Percentiles rank a stretch among this genome's conserved stretches.
Evolutionary conservation across 2,888 invertebrate genomes (phyloP).

Genomic region (Bellardia bayeri): DNA sequence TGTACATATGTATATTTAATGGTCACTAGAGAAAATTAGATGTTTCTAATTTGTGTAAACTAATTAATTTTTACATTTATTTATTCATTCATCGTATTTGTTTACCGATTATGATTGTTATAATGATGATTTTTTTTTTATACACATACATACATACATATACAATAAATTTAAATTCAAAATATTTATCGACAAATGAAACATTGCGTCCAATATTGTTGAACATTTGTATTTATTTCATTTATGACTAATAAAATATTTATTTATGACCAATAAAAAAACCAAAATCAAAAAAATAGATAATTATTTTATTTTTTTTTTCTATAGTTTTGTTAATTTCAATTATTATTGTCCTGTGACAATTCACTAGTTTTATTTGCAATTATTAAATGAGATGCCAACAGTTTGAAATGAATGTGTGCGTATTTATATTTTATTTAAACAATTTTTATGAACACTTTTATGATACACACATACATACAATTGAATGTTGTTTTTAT

Average conservation of each 20-base stretch:
- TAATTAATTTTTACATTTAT: not conserved
- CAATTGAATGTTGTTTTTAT: no score
- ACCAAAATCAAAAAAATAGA: no score
- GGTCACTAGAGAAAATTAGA: no score
- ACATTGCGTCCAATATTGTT: not conserved
- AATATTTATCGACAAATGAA: not conserved
- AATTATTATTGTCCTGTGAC: not conserved
- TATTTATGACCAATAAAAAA: not conserved
- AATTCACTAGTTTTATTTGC: constrained; percentile 1
- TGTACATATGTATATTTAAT: no score
- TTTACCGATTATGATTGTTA: constrained; percentile 20
- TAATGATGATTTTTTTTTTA: not conserved
- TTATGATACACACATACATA: no score
- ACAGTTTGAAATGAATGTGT: constrained; percentile 14
- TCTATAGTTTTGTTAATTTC: constrained; percentile 1
- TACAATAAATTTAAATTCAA: not conserved
- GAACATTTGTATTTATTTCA: not conserved
- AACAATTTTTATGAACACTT: no score
- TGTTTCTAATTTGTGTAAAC: constrained; percentile 36
- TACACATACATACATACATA: not conserved
- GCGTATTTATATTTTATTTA: no score
- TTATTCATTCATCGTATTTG: not conserved
- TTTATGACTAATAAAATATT: not conserved
- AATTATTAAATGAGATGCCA: not conserved
- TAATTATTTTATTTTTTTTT: not conserved